Percentiles rank a stretch among this genome's conserved stretches.
phyloP scores from a whole-genome alignment of 2,888 invertebrate species.

The Parochlus steinenii region DNA sequence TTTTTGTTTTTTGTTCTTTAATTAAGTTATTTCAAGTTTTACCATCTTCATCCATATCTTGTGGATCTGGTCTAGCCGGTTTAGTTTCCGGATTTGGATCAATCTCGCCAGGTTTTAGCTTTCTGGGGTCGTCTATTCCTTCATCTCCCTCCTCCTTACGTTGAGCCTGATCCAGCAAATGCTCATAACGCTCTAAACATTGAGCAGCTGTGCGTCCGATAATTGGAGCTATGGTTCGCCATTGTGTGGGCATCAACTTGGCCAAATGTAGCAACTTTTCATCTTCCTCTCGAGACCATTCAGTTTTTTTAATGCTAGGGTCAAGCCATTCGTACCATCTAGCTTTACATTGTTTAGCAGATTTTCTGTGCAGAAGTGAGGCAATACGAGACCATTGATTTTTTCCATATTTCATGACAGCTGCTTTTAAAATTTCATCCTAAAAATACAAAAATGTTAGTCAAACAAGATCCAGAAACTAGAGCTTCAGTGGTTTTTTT shows the following conservation, averaged over 20 bases:
- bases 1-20: background rate
- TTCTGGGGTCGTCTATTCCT: slow-evolving; percentile 83
- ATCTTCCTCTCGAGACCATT: slow-evolving; percentile 99
- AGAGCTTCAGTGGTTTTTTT: no score
- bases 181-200: slow-evolving; percentile 95
- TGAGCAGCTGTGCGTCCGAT: slow-evolving; percentile 98
- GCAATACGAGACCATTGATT: slow-evolving; percentile 99
- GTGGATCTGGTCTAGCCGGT: slow-evolving; percentile 96
- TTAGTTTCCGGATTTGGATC: slow-evolving; percentile 99
- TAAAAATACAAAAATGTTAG: slow-evolving; percentile 28
- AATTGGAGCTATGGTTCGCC: slow-evolving; percentile 98
- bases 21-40: slow-evolving; percentile 16
- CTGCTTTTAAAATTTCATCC: slow-evolving; percentile 99
- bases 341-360: slow-evolving; percentile 98
- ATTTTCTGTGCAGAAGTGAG: slow-evolving; percentile 91
- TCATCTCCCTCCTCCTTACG: slow-evolving; percentile 92
- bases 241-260: slow-evolving; percentile 98
- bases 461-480: slow-evolving; percentile 12
- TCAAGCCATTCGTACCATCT: slow-evolving; percentile 99
- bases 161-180: slow-evolving; percentile 92
- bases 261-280: slow-evolving; percentile 94
- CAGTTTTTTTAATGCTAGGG: slow-evolving; percentile 98
- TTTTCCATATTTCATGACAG: slow-evolving; percentile 99
- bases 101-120: slow-evolving; percentile 96
- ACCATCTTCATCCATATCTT: slow-evolving; percentile 99